Percentiles rank a stretch among this genome's conserved stretches.
These are phyloP conservation scores for Calidris pygmaea DNA, from an alignment of 2,113 vertebrate genomes.

Conservation along the genomic window DNA sequence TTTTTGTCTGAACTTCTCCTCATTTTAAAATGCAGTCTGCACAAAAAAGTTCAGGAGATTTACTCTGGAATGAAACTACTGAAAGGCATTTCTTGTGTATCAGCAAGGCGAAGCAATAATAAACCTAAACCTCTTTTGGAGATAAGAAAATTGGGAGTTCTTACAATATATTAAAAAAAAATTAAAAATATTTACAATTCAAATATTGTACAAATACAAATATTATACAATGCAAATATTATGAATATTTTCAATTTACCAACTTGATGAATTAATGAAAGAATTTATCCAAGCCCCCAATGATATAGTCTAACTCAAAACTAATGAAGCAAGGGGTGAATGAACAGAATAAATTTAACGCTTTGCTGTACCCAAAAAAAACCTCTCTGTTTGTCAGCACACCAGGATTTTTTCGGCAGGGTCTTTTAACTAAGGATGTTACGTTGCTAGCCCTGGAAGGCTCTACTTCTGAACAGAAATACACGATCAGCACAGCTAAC, in stretches of 20 bases:
- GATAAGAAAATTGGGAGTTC: background rate
- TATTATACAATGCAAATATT: background rate
- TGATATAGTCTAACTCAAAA: background rate
- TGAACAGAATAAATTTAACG: background rate
- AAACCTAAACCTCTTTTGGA: background rate
- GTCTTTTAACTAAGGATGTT: background rate
- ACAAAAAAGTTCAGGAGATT: background rate
- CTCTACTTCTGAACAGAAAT: background rate
- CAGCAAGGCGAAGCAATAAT: background rate
- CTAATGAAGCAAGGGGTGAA: background rate
- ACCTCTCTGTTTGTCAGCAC: background rate
- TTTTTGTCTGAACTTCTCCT: background rate
- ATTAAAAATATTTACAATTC: background rate
- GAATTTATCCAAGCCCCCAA: background rate
- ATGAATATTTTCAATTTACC: background rate
- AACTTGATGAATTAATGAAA: background rate
- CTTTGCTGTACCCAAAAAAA: background rate
- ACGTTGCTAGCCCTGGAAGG: background rate
- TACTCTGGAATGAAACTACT: background rate
- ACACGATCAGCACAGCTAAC: background rate
- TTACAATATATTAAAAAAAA: background rate
- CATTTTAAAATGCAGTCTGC: background rate
- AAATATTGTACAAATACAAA: background rate
- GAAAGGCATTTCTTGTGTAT: background rate
- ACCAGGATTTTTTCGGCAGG: background rate